Percentiles rank a stretch among this genome's conserved stretches.
These are phyloP conservation scores for Triplophysa dalaica DNA, from an alignment of 2,113 vertebrate genomes.

Conservation along the genomic window DNA sequence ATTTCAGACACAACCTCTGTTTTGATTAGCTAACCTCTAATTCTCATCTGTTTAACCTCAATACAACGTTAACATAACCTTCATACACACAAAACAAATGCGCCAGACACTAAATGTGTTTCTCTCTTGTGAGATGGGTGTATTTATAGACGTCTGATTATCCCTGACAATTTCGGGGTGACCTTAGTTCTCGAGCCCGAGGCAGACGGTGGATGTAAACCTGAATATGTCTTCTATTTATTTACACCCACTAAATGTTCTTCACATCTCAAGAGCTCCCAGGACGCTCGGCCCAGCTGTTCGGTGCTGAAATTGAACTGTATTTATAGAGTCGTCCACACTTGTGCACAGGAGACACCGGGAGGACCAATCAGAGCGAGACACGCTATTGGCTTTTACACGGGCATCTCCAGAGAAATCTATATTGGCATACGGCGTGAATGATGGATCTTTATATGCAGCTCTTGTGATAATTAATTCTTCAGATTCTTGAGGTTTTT, in stretches of 20 bases:
- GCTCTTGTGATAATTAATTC: slow-evolving; percentile 45
- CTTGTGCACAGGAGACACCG: slow-evolving; percentile 50
- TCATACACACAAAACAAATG: no score
- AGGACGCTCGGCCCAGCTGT: slow-evolving; percentile 53
- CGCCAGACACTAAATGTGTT: no score
- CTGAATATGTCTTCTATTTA: slow-evolving; percentile 2
- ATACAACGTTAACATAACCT: no score
- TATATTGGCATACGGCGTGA: neutral
- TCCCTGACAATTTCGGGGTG: slow-evolving; percentile 12
- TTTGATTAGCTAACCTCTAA: no score
- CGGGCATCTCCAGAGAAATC: slow-evolving; percentile 23
- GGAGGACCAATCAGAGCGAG: slow-evolving; percentile 49
- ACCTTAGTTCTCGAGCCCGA: neutral
- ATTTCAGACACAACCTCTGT: no score
- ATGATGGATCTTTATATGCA: slow-evolving; percentile 27
- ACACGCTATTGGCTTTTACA: slow-evolving; percentile 34
- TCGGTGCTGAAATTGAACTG: slow-evolving; percentile 57
- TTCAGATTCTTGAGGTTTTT: slow-evolving; percentile 39
- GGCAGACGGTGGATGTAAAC: slow-evolving; percentile 16
- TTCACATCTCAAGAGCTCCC: slow-evolving; percentile 16
- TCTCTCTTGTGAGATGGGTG: neutral
- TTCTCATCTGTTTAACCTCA: no score
- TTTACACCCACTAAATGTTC: slow-evolving; percentile 11
- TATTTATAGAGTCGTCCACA: slow-evolving; percentile 69
- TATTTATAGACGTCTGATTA: slow-evolving; percentile 23